Base-by-base conservation (phyloP, 2,797 vertebrate species). In the Pyrrhura leucotis region DNA sequence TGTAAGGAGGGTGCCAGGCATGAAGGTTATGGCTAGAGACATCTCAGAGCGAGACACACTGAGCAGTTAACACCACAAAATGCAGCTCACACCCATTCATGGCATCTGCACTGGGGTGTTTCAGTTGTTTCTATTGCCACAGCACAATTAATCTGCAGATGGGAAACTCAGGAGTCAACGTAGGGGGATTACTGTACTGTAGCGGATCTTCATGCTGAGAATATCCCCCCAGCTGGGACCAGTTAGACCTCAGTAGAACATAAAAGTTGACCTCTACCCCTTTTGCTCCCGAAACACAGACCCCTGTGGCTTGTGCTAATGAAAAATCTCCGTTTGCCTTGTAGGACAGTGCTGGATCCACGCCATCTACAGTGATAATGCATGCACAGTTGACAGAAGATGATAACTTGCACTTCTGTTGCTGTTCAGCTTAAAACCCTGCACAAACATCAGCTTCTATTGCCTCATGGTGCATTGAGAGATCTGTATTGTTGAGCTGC, bases 201-300 rank as follows among this genome's bases (percentile, higher is more conserved):
- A 83, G 58, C 58, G 63, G 63, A 77, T 90, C 84, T 71, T 90
- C 93, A 84, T 0, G 4, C 86, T 87, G 90, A 87, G 93, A 92
- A 48, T 44, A 73, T 73, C n/a, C 95, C 68, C 92, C 86, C 94
- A 96, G 75, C 93, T 96, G 93, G 93, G 90, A 88, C 53, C 78
- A 77, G 92, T 74, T 56, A 65, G 86, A 65, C 56, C 77, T 92
- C 94, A 85, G 39, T 20, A 71, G 75, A 93, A 80, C 17, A 12
- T 23, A 44, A 58, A 68, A 62, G 26, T 68, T 94, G 93, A 96
- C 94, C 95, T 95, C 89, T 80, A 92, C 68, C 42, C 68, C 0
- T 0, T 88, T 88, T 94, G 68, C 75, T 89, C 78, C 92, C 0
- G 0, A 88, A 95, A 77, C 5, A 1, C 61, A 89, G 81, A 72